Base-by-base conservation (phyloP, 1,140 invertebrate genomes). In the Brachionus sp. region DNA sequence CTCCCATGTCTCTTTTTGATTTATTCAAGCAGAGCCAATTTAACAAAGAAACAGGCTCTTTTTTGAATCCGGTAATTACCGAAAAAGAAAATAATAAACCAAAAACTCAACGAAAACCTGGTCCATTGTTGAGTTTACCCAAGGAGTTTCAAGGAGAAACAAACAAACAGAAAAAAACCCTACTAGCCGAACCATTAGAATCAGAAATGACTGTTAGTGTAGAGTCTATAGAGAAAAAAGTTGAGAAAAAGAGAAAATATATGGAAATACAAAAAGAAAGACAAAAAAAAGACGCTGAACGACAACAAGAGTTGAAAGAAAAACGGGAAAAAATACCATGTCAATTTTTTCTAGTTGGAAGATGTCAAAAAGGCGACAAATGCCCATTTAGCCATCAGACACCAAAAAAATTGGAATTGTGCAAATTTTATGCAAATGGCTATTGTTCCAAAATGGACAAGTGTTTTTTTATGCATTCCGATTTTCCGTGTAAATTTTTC, bases 401-500 rank as follows among this genome's bases (percentile, higher is more conserved):
- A 77, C 90, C 92, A 66, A 92, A 94, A 82, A 97, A 96, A 90
- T 92, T 95, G 91, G 96, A 98, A 88, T 89, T 98, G 0, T 98
- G 96, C 88, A 98, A 98, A 90, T 98, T 97, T 90, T 98, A 97
- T 89, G 88, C 97, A 50, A 95, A 94, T 92, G 95, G 96, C 82
- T 95, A 94, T 87, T 98, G 96, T 90, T 94, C 94, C 7, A 98
- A 98, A 90, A 92, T 94, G 84, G 95, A 96, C 84, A 95, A 95
- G 88, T 98, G 96, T 90, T 90, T 95, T 3, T 98, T 96, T 87
- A 94, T 98, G 93, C 96, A 98, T 90, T 93, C 87, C 85, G 95
- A 98, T 88, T 98, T 97, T 88, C 96, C 96, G 42, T 98, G 96
- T 90, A 98, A 98, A 91, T 97, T 94, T 90, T 97, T 93, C 87